phyloP scores from a whole-genome alignment of 1,140 invertebrate genomes.

The Pseudomyrmex cubaensis region DNA sequence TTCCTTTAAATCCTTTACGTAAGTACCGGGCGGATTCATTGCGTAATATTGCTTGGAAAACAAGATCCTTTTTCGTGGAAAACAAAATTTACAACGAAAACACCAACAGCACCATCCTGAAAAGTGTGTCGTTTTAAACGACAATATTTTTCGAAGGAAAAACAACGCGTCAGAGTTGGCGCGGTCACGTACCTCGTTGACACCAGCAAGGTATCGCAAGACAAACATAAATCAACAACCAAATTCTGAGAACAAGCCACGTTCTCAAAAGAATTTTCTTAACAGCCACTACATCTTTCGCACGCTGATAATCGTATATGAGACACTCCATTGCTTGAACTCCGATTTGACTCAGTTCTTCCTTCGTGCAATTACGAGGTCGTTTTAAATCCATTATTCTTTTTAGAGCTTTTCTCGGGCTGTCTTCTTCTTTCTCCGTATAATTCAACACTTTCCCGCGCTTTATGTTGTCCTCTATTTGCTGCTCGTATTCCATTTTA shows the following conservation, averaged over 20 bases:
- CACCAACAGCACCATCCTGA: conserved; percentile 82
- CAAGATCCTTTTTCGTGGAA: conserved; percentile 74
- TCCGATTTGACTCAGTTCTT: conserved; percentile 71
- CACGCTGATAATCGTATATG: conserved; percentile 69
- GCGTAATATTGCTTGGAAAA: conserved; percentile 75
- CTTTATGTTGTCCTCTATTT: conserved; percentile 62
- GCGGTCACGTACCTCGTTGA: conserved; percentile 74
- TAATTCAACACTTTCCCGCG: conserved; percentile 71
- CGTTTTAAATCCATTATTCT: conserved; percentile 69
- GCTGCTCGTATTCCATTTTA: conserved; percentile 76
- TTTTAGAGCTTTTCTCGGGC: conserved; percentile 60
- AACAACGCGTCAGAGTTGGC: not conserved
- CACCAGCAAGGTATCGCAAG: conserved; percentile 80
- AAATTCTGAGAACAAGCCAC: conserved; percentile 75
- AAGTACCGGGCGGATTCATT: conserved; percentile 76
- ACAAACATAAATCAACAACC: conserved; percentile 77
- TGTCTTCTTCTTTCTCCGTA: conserved; percentile 69
- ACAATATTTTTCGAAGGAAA: conserved; percentile 25
- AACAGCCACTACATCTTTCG: conserved; percentile 64
- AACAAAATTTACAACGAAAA: conserved; percentile 77
- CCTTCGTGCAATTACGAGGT: conserved; percentile 76
- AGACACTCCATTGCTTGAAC: conserved; percentile 75
- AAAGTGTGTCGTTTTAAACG: not conserved
- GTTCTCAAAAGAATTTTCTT: conserved; percentile 65
- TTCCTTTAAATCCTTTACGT: conserved; percentile 52